These are phyloP conservation scores for Diuraphis noxia DNA, from an alignment of 1,140 invertebrate species.

Conservation along the genomic window DNA sequence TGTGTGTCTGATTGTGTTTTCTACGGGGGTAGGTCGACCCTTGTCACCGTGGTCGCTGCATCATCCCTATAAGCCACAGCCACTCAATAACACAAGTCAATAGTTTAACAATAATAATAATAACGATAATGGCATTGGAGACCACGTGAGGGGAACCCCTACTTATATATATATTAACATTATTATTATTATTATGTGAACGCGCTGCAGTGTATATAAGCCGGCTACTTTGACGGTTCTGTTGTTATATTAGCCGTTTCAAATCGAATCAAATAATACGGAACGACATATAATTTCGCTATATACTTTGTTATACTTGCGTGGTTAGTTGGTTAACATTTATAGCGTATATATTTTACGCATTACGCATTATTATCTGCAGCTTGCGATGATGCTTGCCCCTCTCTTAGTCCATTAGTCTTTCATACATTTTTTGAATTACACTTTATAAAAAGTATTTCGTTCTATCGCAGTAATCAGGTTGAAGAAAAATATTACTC, in stretches of 20 bases:
- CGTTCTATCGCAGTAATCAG: neutral
- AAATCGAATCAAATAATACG: conserved; percentile 27
- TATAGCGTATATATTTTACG: neutral
- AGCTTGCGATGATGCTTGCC: neutral
- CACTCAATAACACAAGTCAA: conserved; percentile 51
- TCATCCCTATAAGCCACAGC: conserved; percentile 14
- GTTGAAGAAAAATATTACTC: neutral
- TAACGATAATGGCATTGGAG: conserved; percentile 1
- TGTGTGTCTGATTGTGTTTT: conserved; percentile 28
- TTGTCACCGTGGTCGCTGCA: neutral
- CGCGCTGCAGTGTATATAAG: neutral
- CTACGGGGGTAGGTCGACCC: conserved; percentile 9
- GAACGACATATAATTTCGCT: neutral
- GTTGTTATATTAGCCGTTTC: conserved; percentile 30
- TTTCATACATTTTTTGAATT: too few species aligned
- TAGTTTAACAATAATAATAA: conserved; percentile 47
- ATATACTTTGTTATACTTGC: conserved; percentile 1
- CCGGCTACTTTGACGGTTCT: neutral
- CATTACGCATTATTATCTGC: neutral
- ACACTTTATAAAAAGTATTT: neutral
- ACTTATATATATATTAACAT: conserved; percentile 1
- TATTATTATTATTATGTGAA: conserved; percentile 15
- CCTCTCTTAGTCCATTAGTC: neutral
- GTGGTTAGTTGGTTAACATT: neutral
- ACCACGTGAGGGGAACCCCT: neutral